Base-by-base conservation (phyloP, 2,797 vertebrate genomes). In the Kryptolebias ocellatus region DNA sequence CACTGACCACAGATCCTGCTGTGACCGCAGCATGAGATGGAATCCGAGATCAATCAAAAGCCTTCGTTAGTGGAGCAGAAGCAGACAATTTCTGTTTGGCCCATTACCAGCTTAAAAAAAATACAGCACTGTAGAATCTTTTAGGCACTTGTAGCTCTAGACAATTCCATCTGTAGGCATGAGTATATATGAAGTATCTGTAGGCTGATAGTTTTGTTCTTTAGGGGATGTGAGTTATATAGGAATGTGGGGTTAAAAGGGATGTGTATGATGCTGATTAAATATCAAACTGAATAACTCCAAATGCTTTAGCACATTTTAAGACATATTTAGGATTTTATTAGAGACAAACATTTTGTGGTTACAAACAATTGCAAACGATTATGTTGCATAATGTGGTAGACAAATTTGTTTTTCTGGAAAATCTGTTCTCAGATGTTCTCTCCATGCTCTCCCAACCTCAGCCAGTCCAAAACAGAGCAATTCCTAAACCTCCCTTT, bases 401-500 rank as follows among this genome's bases (percentile, higher is more conserved):
- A 20, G 45, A 60, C 28, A 34, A 16, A 34, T 62, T 27, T 28
- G 34, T 76, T 82, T 78, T 58, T 29, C 17, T 34, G 56, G 61
- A 67, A 82, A 83, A 67, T 81, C 24, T 77, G 56, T 83, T 76
- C 63, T 90, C 71, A 79, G 83, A 87, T 80, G 79, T 84, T 88
- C 74, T 60, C 78, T 84, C 70, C 70, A 71, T 75, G 79, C 78
- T 81, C 60, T 79, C 83, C 84, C 74, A 85, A 89, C 86, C 87
- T 87, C 80, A 89, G 73, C 71, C 89, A 87, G 89, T 91, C 80
- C 87, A 90, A 92, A 93, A 92, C 83, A 87, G 90, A 88, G 89
- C 90, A 89, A 94, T 92, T 92, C 88, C 86, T 89, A 93, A 93
- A 91, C 80, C 87, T 87, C 88, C 86, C 81, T 89, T 94, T 94